A percentile compares a stretch with the other conserved stretches of the same genome.
These are phyloP conservation scores for Drosophila neotestacea DNA, from an alignment of 2,888 invertebrate species.

Conservation along the genomic window DNA sequence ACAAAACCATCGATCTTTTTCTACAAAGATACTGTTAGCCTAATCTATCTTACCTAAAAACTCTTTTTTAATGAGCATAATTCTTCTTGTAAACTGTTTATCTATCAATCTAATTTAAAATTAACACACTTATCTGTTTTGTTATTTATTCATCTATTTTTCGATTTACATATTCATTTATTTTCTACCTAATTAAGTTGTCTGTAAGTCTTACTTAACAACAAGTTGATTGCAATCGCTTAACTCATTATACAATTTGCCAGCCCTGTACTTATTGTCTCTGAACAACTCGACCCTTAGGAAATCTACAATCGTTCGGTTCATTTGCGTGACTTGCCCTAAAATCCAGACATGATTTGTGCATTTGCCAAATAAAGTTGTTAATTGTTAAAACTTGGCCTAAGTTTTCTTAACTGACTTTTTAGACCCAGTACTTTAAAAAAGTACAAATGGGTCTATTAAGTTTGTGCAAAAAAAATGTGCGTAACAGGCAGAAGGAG, in stretches of 20 bases:
- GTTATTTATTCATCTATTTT: neutral
- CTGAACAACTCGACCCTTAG: slow-evolving; percentile 2
- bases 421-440: too few relatives aligned
- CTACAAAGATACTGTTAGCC: too few relatives aligned
- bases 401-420: slow-evolving; percentile 27
- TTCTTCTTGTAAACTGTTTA: neutral
- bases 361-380: slow-evolving; percentile 62
- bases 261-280: slow-evolving; percentile 22
- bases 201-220: neutral
- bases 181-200: neutral
- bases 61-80: too few relatives aligned
- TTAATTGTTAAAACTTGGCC: slow-evolving; percentile 54
- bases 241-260: neutral
- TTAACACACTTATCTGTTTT: neutral
- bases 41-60: too few relatives aligned
- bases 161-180: neutral
- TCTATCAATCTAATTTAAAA: neutral
- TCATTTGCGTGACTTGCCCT: slow-evolving; percentile 28
- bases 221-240: neutral
- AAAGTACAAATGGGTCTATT: too few relatives aligned
- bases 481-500: too few relatives aligned
- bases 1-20: too few relatives aligned
- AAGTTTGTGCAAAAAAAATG: too few relatives aligned
- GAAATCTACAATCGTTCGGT: slow-evolving; percentile 11
- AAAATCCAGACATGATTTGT: slow-evolving; percentile 59